Evolutionary conservation across 2,888 invertebrate species (phyloP).

Genomic region (Cosmia pyralina): DNA sequence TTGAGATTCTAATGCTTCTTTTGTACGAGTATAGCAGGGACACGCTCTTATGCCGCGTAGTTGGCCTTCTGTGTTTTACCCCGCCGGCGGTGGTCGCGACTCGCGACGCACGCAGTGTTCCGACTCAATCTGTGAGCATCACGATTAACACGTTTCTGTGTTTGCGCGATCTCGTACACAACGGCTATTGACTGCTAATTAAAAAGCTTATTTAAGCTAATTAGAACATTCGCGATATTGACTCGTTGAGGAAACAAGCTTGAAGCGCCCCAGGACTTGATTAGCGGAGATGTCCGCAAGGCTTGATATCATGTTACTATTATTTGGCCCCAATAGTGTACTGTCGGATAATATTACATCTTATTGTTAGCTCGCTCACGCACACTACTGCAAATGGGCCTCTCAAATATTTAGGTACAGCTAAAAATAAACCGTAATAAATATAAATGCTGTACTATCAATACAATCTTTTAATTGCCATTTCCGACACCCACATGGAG

Average conservation of each 20-base stretch:
- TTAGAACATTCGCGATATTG: slow-evolving; percentile 12
- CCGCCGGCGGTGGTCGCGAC: background rate
- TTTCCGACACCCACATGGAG: slow-evolving; percentile 7
- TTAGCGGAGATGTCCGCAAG: background rate
- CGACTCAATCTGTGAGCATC: slow-evolving; percentile 36
- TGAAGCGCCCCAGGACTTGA: background rate
- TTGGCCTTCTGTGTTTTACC: slow-evolving; percentile 4
- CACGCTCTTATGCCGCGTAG: background rate
- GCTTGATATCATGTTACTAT: background rate
- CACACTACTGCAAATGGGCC: background rate
- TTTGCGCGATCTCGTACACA: slow-evolving; percentile 34
- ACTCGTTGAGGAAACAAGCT: background rate
- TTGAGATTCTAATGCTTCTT: background rate
- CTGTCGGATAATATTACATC: background rate
- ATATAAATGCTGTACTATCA: background rate
- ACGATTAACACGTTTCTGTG: slow-evolving; percentile 52
- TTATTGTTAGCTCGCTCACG: background rate
- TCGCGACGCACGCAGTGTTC: slow-evolving; percentile 16
- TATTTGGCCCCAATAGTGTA: slow-evolving; percentile 4
- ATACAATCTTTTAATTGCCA: background rate
- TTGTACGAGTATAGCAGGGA: background rate
- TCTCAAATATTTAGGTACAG: background rate
- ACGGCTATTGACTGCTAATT: slow-evolving; percentile 58
- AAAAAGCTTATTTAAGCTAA: slow-evolving; percentile 31
- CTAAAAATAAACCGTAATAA: background rate